Conservation (phyloP, 1,140 invertebrate species). For the Potamilus streckersoni region DNA sequence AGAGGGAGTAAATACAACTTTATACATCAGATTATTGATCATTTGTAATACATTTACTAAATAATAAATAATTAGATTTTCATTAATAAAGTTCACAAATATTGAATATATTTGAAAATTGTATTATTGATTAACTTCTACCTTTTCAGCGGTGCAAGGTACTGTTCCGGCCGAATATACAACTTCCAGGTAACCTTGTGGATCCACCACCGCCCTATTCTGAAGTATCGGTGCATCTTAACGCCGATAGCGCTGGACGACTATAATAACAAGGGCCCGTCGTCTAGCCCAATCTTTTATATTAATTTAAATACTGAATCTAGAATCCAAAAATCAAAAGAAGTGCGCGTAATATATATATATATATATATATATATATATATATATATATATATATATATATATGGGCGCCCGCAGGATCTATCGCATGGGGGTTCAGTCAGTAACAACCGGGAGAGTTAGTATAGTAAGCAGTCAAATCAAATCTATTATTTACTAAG, state of each 20-base stretch:
- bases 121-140: not conserved
- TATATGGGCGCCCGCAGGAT: no score
- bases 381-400: no score
- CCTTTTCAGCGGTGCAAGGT: conserved; percentile 26
- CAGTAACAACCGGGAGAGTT: no score
- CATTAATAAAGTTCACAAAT: not conserved
- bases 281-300: no score
- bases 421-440: no score
- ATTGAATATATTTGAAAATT: not conserved
- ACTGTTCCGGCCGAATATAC: conserved; percentile 35
- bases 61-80: not conserved
- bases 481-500: no score
- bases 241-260: conserved; percentile 13
- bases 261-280: conserved; percentile 3
- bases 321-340: no score
- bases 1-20: not conserved
- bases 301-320: no score
- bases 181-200: conserved; percentile 26
- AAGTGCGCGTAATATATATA: no score
- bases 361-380: no score
- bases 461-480: no score
- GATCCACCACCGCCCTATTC: conserved; percentile 41
- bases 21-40: not conserved
- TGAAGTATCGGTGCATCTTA: conserved; percentile 30
- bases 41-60: not conserved